These are phyloP conservation scores for Peromyscus californicus DNA, from an alignment of 2,113 vertebrate genomes.

Conservation along the genomic window DNA sequence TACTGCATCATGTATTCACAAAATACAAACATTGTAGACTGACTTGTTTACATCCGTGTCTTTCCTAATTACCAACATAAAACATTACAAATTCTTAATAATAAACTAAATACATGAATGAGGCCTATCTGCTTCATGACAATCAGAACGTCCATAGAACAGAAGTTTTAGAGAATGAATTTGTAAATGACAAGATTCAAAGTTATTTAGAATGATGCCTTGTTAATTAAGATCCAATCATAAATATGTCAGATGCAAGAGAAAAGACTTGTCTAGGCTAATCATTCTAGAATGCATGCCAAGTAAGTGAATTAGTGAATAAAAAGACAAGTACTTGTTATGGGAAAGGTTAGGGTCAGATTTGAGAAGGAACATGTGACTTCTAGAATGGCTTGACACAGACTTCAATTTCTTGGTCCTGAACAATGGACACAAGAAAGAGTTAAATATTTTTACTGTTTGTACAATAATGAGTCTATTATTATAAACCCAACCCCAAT, in stretches of 20 bases:
- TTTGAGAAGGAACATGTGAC: neutral
- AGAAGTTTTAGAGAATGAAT: neutral
- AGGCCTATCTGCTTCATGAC: neutral
- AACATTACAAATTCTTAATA: constrained; percentile 11
- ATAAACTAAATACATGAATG: neutral
- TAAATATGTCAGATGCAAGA: neutral
- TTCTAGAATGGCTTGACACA: neutral
- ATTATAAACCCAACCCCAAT: neutral
- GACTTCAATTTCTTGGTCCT: neutral
- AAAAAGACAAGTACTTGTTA: neutral
- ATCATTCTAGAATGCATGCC: neutral
- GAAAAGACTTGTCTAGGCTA: neutral
- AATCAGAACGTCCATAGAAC: neutral
- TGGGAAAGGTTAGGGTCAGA: neutral
- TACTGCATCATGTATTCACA: neutral
- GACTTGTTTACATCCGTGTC: neutral
- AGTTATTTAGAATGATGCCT: neutral
- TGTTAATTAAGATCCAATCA: neutral
- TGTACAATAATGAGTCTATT: neutral
- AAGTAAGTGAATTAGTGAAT: neutral
- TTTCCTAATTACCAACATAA: constrained; percentile 22
- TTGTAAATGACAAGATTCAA: neutral
- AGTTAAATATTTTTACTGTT: neutral
- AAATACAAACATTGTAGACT: neutral
- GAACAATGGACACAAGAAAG: neutral